These are phyloP conservation scores for Trichonephila clavata DNA, from an alignment of 1,140 invertebrate species.

Conservation along the genomic window DNA sequence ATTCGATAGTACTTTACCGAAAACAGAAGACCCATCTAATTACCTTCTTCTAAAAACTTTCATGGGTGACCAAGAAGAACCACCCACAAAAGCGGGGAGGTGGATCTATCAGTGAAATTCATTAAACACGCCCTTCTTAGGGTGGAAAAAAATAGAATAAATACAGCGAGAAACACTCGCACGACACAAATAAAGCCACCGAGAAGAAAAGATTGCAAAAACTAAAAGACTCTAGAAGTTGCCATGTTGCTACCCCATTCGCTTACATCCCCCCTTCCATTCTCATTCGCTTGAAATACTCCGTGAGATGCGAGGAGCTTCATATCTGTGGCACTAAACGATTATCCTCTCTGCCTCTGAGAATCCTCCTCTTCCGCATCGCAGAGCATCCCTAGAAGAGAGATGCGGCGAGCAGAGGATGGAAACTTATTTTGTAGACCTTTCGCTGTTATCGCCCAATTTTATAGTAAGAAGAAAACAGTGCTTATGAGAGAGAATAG, in stretches of 20 bases:
- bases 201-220: background rate
- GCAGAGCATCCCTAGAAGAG: slow-evolving; percentile 29
- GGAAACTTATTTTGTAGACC: slow-evolving; percentile 67
- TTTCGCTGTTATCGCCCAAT: slow-evolving; percentile 1
- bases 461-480: slow-evolving; percentile 48
- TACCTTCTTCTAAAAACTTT: slow-evolving; percentile 7
- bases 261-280: background rate
- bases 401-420: background rate
- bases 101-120: slow-evolving; percentile 53
- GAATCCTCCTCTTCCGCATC: slow-evolving; percentile 73
- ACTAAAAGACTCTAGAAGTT: background rate
- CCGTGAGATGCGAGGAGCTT: slow-evolving; percentile 63
- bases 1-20: background rate
- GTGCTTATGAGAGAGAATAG: slow-evolving; percentile 53
- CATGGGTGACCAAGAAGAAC: background rate
- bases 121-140: slow-evolving; percentile 53
- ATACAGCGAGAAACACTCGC: slow-evolving; percentile 45
- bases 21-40: slow-evolving; percentile 13
- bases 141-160: slow-evolving; percentile 14
- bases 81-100: background rate
- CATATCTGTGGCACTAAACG: slow-evolving; percentile 76
- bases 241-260: background rate
- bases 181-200: slow-evolving; percentile 65
- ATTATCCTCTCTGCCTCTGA: slow-evolving; percentile 70
- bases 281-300: slow-evolving; percentile 64